Evolutionary conservation across 1,140 invertebrate genomes (phyloP).

Genomic region (Aleiodes sp.): DNA sequence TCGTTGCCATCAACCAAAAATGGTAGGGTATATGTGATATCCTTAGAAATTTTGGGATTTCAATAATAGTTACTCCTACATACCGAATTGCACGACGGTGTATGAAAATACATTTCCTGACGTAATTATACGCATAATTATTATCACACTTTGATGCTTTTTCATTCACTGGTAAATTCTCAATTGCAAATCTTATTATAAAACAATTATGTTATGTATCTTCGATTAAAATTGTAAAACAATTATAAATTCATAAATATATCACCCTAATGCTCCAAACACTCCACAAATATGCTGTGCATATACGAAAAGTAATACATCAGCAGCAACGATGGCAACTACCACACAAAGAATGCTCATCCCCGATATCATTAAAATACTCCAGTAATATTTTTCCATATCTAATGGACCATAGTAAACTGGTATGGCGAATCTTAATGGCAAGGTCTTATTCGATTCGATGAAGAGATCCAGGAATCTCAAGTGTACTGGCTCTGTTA

Average conservation of each 20-base stretch:
- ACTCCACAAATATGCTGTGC: neutral
- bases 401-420: neutral
- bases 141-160: neutral
- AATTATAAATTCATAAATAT: neutral
- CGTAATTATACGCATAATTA: neutral
- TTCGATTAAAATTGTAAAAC: neutral
- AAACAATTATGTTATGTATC: neutral
- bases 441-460: neutral
- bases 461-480: neutral
- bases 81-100: neutral
- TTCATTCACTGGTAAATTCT: neutral
- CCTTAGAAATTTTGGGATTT: no score
- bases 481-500: neutral
- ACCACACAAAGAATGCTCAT: neutral
- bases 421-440: neutral
- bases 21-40: no score
- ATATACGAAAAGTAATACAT: neutral
- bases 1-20: no score
- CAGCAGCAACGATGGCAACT: neutral
- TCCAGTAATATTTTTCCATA: neutral
- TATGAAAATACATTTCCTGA: neutral
- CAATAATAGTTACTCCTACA: no score
- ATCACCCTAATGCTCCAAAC: constrained; percentile 7
- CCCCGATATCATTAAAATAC: neutral
- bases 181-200: neutral